Evolutionary conservation across 2,888 invertebrate species (phyloP), one percentile per base, ranked within the genome.

Genomic region (Anticlea derivata): DNA sequence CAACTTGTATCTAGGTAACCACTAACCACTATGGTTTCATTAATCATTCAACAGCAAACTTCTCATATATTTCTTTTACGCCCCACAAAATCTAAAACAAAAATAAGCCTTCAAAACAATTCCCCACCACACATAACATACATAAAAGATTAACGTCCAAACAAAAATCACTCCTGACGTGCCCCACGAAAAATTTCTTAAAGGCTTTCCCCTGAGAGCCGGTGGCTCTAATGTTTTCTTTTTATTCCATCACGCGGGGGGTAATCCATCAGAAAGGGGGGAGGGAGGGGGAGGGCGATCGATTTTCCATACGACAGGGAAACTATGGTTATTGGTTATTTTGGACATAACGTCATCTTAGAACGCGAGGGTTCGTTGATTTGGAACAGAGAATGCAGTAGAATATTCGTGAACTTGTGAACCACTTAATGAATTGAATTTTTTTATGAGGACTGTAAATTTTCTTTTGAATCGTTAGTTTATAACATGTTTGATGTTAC

Each of bases 281-380:
- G 35, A 30, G 26, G 12, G n/a, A 12, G 40, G 41, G 31, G 70
- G 63, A 63, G 68, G 69, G 56, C 77, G 78, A 86, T 87, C 86
- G 86, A 86, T 88, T 81, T 83, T 77, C 75, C 73, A 76, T 78
- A 71, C 71, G 64, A 65, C 71, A 72, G 76, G 75, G 72, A 86
- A 88, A 89, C 88, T 89, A 88, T 86, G 81, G 83, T 81, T 86
- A 88, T 88, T 84, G 81, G 85, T 82, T 83, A 80, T 83, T 86
- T 83, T 69, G 71, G 73, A 70, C 70, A 65, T 66, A 73, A 73
- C 73, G 73, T 75, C 76, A 74, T 75, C 75, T 75, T 68, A 76
- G 72, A 70, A 73, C 70, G 70, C 70, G 73, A 72, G 77, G 72
- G 68, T 61, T 66, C 61, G 70, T 66, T 61, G 68, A 63, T 61